These are phyloP conservation scores for Drosophila cyrtoloma DNA, from an alignment of 2,888 invertebrate genomes.

Conservation along the genomic window DNA sequence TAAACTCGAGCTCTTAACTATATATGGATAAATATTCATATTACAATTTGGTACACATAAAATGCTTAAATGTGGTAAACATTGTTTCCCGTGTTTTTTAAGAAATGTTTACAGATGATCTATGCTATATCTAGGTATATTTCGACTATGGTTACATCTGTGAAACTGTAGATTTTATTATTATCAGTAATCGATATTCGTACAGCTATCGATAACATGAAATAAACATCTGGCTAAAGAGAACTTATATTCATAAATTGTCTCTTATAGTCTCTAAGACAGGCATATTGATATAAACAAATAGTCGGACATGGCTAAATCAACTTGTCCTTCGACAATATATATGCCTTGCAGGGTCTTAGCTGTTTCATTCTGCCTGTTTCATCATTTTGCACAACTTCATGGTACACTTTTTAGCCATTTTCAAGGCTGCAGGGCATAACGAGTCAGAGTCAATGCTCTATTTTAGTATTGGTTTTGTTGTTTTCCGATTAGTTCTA, in stretches of 20 bases:
- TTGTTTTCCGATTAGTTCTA: background rate
- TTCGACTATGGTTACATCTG: background rate
- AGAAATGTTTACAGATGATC: background rate
- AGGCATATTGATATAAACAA: background rate
- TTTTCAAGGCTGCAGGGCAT: background rate
- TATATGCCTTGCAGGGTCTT: background rate
- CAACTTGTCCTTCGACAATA: background rate
- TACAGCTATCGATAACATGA: background rate
- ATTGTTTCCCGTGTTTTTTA: background rate
- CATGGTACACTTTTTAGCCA: background rate
- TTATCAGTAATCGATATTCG: background rate
- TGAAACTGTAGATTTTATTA: background rate
- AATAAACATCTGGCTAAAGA: background rate
- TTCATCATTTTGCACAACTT: background rate
- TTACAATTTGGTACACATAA: background rate
- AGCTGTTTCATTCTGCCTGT: background rate
- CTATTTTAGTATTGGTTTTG: background rate
- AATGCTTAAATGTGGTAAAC: background rate
- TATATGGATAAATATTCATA: background rate
- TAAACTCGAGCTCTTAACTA: background rate
- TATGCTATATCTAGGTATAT: background rate
- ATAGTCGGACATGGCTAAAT: background rate
- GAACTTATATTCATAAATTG: background rate
- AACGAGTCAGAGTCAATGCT: slow-evolving; percentile 22
- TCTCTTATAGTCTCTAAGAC: background rate